These are phyloP conservation scores for Clitarchus hookeri DNA, from an alignment of 2,888 invertebrate genomes.

Conservation along the genomic window DNA sequence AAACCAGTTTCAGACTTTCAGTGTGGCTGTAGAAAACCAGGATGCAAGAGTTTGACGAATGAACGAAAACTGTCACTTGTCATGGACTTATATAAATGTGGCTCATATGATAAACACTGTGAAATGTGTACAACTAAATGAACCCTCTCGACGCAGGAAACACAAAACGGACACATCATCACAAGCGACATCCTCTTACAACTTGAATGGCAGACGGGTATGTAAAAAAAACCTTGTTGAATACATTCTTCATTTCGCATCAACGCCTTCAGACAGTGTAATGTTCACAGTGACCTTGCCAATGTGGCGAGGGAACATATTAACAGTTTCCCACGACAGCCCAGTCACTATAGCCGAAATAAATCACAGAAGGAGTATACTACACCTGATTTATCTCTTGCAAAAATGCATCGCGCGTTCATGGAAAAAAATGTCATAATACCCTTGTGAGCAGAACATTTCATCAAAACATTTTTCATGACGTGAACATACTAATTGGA, in stretches of 20 bases:
- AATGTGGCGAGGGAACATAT: background rate
- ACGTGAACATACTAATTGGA: background rate
- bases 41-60: no score
- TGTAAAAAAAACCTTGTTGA: no score
- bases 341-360: background rate
- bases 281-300: background rate
- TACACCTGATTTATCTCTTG: slow-evolving; percentile 16
- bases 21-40: no score
- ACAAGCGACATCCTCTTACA: no score
- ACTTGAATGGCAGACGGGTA: no score
- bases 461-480: background rate
- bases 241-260: background rate
- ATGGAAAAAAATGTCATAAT: background rate
- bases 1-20: no score
- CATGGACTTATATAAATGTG: no score
- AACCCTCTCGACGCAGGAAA: no score
- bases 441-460: slow-evolving; percentile 11
- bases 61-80: no score
- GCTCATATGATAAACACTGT: no score
- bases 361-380: background rate
- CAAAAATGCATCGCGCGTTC: slow-evolving; percentile 19
- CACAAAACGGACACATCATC: no score
- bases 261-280: slow-evolving; percentile 1
- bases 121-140: no score
- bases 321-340: background rate